Evolutionary conservation across 1,140 invertebrate genomes (phyloP).

Genomic region (Tyrophagus putrescentiae): DNA sequence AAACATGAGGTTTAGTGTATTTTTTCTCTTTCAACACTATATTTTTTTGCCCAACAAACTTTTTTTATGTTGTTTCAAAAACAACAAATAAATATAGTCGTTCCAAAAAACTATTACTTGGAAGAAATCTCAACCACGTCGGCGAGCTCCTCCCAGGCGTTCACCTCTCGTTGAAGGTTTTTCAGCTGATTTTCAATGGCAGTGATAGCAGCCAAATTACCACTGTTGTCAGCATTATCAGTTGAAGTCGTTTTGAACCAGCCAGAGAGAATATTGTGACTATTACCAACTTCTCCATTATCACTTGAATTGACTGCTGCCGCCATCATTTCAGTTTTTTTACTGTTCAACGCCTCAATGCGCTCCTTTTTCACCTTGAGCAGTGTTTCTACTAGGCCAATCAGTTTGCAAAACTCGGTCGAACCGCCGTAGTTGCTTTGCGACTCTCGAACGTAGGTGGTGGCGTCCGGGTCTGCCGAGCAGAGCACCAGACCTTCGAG

Average conservation of each 20-base stretch:
- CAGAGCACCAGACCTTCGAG: neutral
- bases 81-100: too few species aligned
- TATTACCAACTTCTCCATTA: neutral
- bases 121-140: constrained; percentile 12
- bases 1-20: neutral
- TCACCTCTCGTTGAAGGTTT: neutral
- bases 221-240: too few species aligned
- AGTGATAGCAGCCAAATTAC: too few species aligned
- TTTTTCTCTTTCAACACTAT: too few species aligned
- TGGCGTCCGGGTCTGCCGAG: neutral
- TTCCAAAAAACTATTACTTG: too few species aligned
- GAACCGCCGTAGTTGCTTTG: neutral
- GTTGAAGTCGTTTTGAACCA: too few species aligned
- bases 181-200: too few species aligned
- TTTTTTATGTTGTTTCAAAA: too few species aligned
- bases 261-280: neutral
- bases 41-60: too few species aligned
- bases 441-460: neutral
- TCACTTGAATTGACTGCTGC: neutral
- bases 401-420: neutral
- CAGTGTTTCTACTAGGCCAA: neutral
- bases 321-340: neutral
- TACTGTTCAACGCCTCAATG: neutral
- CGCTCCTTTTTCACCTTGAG: neutral
- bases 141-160: constrained; percentile 10